Evolutionary conservation across 1,140 invertebrate species (phyloP), one percentile per base, ranked within the genome.

Genomic region (Drosophila ohnishii): DNA sequence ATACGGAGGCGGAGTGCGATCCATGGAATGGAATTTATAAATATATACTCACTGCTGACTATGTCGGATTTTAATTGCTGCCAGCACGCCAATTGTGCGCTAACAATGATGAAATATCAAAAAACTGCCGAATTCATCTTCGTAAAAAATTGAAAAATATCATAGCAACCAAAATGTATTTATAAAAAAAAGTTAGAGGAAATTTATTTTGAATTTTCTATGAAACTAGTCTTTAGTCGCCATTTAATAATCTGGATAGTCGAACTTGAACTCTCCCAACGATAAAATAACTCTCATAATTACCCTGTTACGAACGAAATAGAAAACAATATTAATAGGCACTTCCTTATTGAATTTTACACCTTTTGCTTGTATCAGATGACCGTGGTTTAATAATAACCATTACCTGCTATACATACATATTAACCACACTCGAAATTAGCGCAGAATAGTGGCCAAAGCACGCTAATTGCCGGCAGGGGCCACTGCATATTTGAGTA

Each of bases 401-500:
- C 32, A 63, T 30, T 53, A 6, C 4, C 10, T 13, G 30, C 30
- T 32, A 11, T 35, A n/a, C 16, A 11, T 34, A n/a, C 30, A 10
- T 59, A 56, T 53, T 66, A 51, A 50, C n/a, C 16, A 40, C 22
- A 42, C 62, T 40, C 34, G 9, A 39, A 69, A 51, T 75, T 78
- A 65, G 63, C 44, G 32, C 16, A 2, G 10, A 45, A 58, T 37
- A 37, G 2, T 28, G 8, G 19, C 2, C 22, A 32, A 59, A 25
- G 9, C 19, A 7, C 22, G 51, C 72, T 81, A 80, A 80, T 56
- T 28, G 30, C n/a, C 61, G 30, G 64, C 70, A 61, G 66, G 14
- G 25, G 42, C 40, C 42, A 42, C 14, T n/a, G 13, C 3, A 64
- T 5, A 45, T 16, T 32, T 28, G 32, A 51, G 44, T n/a, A 48